Conservation (phyloP, 2,113 vertebrate species). For the Halcyon malimbica region DNA sequence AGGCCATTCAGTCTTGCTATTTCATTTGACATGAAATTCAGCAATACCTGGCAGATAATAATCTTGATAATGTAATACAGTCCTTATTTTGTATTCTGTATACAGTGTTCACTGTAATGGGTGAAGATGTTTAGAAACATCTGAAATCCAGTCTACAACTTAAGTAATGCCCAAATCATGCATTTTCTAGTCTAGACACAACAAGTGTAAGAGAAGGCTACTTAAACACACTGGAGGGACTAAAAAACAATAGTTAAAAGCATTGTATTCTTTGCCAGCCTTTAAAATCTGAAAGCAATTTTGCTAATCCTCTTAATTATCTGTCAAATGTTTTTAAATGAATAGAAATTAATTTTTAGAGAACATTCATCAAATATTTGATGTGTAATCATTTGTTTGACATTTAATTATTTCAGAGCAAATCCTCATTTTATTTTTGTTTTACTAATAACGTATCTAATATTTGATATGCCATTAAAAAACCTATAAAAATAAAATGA, state of each 20-base stretch:
- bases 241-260: not conserved
- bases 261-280: not conserved
- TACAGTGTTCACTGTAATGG: not conserved
- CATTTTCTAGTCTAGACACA: not conserved
- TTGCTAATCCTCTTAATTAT: conserved; percentile 50
- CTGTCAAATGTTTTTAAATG: conserved; percentile 21
- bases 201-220: not conserved
- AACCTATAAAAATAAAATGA: conserved; percentile 29
- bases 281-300: conserved; percentile 23
- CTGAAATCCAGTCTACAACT: not conserved
- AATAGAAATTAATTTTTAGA: conserved; percentile 51
- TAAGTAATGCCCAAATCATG: not conserved
- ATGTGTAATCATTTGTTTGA: conserved; percentile 22
- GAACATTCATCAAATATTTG: conserved; percentile 54
- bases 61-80: not conserved
- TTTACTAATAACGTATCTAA: conserved; percentile 23
- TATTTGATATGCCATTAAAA: conserved; percentile 50
- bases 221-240: not conserved
- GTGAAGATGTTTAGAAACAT: not conserved
- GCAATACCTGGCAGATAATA: not conserved
- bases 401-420: conserved; percentile 53
- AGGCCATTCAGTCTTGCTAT: not conserved
- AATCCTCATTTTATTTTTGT: conserved; percentile 55
- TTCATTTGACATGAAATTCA: conserved; percentile 14
- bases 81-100: not conserved